Evolutionary conservation across 2,888 invertebrate genomes (phyloP), one percentile per base, ranked within the genome.

Genomic region (Mamestra brassicae): DNA sequence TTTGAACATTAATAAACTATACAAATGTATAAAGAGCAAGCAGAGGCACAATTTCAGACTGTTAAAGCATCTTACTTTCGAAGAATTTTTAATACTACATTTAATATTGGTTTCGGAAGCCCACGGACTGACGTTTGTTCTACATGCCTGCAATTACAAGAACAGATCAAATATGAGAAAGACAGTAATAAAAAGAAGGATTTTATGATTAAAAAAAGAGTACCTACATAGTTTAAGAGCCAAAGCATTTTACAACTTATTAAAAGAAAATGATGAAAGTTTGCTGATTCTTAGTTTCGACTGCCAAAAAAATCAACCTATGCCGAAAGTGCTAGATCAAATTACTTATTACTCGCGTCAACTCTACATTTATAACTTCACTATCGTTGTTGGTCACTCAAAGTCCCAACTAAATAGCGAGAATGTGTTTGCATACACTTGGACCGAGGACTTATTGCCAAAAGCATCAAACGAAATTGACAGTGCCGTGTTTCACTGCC

Each of bases 101-200:
- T 78, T 45, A 75, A 78, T 52, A 69, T 75, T 52, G 72, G 66
- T 65, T 87, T 88, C 69, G 87, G 86, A 34, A 79, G 75, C 68
- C 85, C 86, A 26, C 70, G 78, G 42, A 84, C 83, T 36, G 85
- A 88, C 70, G 81, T 85, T 52, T 86, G 87, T 69, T 86, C 86
- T 50, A 83, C 76, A 80, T 84, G 82, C 34, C 71, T 82, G 11
- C 74, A 76, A 36, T 71, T 78, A 55, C 34, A 74, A 61, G 71
- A 52, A 58, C 76, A 45, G 76, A 80, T 78, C 4, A 64, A 65
- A 65, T 54, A 13, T 17, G 66, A 71, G 71, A 86, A 79, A 80
- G 77, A 85, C 75, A 62, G 45, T 58, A 74, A 73, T 61, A 74
- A 74, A 71, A 81, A 86, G 72, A 80, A 82, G 58, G 65, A 81